These are phyloP conservation scores for Mycetomoellerius zeteki DNA, from an alignment of 1,140 invertebrate species.

Conservation along the genomic window DNA sequence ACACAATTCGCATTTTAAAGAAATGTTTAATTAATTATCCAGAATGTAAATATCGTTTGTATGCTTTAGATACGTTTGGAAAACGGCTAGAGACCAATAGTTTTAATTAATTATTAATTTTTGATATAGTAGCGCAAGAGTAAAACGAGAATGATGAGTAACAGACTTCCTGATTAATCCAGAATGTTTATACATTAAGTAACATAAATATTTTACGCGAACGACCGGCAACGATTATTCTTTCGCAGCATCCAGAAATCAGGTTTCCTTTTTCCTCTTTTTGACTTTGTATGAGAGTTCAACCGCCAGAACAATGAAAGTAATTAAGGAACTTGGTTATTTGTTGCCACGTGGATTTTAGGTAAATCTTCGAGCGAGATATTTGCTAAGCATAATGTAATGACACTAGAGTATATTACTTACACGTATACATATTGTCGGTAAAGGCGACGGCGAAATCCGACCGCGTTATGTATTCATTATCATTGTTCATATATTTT, in stretches of 20 bases:
- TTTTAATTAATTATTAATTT: constrained; percentile 34
- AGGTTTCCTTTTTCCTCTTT: constrained; percentile 39
- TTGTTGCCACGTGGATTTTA: constrained; percentile 84
- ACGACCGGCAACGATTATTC: constrained; percentile 36
- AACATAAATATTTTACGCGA: neutral
- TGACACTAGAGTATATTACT: constrained; percentile 79
- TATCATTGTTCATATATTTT: constrained; percentile 62
- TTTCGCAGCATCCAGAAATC: constrained; percentile 51
- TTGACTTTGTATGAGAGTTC: constrained; percentile 83
- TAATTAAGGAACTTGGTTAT: constrained; percentile 85
- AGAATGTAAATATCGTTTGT: constrained; percentile 10
- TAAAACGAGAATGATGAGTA: constrained; percentile 8
- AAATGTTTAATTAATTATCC: neutral
- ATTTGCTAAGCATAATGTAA: constrained; percentile 82
- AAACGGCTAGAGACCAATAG: neutral
- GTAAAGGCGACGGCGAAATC: constrained; percentile 74
- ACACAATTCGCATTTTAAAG: neutral
- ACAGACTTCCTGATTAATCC: constrained; percentile 11
- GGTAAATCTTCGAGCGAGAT: constrained; percentile 82
- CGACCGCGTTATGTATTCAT: constrained; percentile 64
- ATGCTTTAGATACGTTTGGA: neutral
- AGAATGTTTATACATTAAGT: constrained; percentile 38
- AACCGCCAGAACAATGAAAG: constrained; percentile 85
- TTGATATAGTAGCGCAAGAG: neutral
- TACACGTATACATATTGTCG: constrained; percentile 75